These are phyloP conservation scores for Clavelina lepadiformis DNA, from an alignment of 23 tunicate species.

Conservation along the genomic window DNA sequence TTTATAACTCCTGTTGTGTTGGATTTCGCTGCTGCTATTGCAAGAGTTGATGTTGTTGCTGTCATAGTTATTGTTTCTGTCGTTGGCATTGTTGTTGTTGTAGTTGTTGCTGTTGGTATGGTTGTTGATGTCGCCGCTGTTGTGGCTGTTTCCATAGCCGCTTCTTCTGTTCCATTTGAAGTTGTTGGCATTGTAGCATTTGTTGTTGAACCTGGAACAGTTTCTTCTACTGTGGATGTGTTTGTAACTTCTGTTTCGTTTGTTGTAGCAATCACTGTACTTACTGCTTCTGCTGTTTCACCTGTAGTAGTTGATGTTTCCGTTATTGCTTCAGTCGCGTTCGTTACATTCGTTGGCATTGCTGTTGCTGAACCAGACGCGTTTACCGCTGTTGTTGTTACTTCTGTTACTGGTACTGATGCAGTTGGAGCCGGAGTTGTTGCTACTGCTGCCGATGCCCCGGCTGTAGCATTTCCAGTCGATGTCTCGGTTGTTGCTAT, in stretches of 20 bases:
- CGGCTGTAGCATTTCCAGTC: constrained; percentile 6
- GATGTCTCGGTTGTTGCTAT: constrained; percentile 1
- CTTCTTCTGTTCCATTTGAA: constrained; percentile 2
- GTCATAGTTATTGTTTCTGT: background rate
- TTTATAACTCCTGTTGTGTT: background rate
- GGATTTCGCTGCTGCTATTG: background rate
- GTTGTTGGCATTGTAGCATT: background rate
- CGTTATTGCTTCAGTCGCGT: background rate
- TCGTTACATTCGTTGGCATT: background rate
- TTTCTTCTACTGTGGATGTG: too few species aligned
- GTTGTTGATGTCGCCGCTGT: background rate
- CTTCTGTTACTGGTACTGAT: background rate
- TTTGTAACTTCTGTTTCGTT: background rate
- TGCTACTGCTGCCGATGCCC: background rate
- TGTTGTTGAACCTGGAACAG: too few species aligned
- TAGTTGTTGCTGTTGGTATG: background rate
- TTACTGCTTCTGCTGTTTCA: background rate
- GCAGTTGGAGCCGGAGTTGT: background rate
- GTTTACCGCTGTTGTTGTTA: background rate
- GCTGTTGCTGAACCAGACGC: background rate
- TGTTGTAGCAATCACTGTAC: background rate
- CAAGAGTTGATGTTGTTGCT: background rate
- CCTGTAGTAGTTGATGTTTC: background rate
- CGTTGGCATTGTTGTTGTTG: background rate
- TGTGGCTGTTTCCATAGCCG: background rate